Conservation (phyloP, 2,113 vertebrate genomes). For the rabbit (Oryctolagus cuniculus) region DNA sequence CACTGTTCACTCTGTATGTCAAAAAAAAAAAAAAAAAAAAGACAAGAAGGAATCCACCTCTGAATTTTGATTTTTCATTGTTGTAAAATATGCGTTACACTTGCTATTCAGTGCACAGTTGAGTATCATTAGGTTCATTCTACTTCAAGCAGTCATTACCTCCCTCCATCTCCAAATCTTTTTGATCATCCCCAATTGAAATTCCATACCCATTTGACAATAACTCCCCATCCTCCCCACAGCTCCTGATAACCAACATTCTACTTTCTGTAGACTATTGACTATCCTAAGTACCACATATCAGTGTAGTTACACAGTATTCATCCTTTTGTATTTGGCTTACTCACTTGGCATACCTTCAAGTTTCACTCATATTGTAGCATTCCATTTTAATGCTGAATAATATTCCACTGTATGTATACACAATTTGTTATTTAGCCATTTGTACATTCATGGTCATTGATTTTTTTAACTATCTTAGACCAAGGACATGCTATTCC, state of each 20-base stretch:
- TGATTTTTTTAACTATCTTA: neutral
- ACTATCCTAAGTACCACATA: neutral
- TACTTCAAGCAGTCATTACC: rapidly evolving
- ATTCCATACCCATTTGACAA: too few relatives aligned
- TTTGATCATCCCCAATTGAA: too few relatives aligned
- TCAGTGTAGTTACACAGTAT: neutral
- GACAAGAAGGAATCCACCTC: neutral
- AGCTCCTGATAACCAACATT: neutral
- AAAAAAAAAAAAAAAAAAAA: too few relatives aligned
- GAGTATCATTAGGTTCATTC: neutral
- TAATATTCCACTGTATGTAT: neutral
- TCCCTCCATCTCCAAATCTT: neutral
- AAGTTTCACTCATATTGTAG: neutral
- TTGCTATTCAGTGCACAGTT: neutral
- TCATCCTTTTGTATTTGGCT: neutral
- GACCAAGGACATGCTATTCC: neutral
- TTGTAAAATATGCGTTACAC: neutral
- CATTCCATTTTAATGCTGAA: neutral
- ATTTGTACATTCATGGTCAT: neutral
- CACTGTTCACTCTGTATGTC: too few relatives aligned
- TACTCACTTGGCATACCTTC: neutral
- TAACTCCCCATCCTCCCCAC: too few relatives aligned
- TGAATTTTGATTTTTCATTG: neutral
- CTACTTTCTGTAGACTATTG: neutral
- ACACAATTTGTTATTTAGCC: neutral